Evolutionary conservation across 2,797 vertebrate species (phyloP), one percentile per base, ranked within the genome.

Genomic region (Chanos chanos): DNA sequence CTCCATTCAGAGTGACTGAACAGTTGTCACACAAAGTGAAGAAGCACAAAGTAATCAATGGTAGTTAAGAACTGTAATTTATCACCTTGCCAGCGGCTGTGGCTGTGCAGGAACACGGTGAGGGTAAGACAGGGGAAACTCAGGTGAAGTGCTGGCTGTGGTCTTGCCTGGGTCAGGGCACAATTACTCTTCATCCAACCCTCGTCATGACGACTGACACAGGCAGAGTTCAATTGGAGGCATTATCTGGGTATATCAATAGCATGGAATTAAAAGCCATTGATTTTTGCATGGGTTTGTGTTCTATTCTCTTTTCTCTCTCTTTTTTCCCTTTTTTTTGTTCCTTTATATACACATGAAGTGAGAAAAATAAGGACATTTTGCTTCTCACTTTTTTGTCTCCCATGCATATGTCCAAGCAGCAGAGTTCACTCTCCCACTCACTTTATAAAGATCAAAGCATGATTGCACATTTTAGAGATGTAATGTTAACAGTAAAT

Each of bases 61-160:
- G 89, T 92, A 91, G 90, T 89, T 92, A 94, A 95, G 91, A 95
- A 90, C 86, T 84, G 92, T 95, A 95, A 98, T 99, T 97, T 93
- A 98, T 98, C 96, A 98, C 91, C 78, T 91, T 97, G 94, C 94
- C 93, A 94, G 89, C 86, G 87, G 91, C 68, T 81, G 90, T 91
- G 89, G 86, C 91, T 87, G 85, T 83, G 80, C 76, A 81, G 79
- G 80, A 84, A 77, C 66, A 75, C 85, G 77, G 76, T 71, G 76
- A 67, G 64, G 22, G 13, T 39, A 40, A 19, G 31, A 61, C 54
- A 25, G 53, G 50, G 48, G 64, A 62, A 24, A 28, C 60, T 51
- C 9, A 56, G 75, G 71, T 70, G 79, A 85, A 80, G 70, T 51
- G 76, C 75, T 77, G 74, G 80, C 68, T 36, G 21, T 79, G 75